These are phyloP conservation scores for Gortyna flavago DNA, from an alignment of 2,888 invertebrate species.

Conservation along the genomic window DNA sequence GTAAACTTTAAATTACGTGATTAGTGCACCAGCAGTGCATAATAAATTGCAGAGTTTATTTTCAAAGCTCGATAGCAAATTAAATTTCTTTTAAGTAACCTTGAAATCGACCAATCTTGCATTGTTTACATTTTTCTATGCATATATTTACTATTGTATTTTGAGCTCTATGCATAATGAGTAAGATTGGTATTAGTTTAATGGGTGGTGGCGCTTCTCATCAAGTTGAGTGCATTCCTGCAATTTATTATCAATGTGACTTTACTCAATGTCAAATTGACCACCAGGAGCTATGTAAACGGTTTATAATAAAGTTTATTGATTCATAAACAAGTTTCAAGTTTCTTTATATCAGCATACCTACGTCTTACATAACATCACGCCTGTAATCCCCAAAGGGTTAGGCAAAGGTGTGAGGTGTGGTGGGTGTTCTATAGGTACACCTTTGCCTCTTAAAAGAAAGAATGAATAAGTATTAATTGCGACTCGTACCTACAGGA, in stretches of 20 bases:
- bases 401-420: no score
- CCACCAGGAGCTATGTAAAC: not conserved
- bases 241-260: slow-evolving; percentile 57
- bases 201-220: slow-evolving; percentile 12
- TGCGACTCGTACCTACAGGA: no score
- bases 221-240: slow-evolving; percentile 48
- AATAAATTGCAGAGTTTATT: slow-evolving; percentile 51
- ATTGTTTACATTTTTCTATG: slow-evolving; percentile 56
- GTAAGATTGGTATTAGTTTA: slow-evolving; percentile 19
- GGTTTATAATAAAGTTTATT: no score
- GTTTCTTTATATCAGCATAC: not conserved
- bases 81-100: slow-evolving; percentile 42
- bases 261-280: slow-evolving; percentile 58
- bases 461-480: no score
- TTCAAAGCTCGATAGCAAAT: slow-evolving; percentile 35
- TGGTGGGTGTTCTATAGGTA: no score
- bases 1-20: slow-evolving; percentile 19
- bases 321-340: no score
- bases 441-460: no score
- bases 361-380: no score
- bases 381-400: no score
- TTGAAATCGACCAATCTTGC: slow-evolving; percentile 30
- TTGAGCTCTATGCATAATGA: not conserved
- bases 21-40: slow-evolving; percentile 27
- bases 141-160: not conserved